Evolutionary conservation across 2,888 invertebrate genomes (phyloP), one percentile per base, ranked within the genome.

Genomic region (Trachelus troglodyta): DNA sequence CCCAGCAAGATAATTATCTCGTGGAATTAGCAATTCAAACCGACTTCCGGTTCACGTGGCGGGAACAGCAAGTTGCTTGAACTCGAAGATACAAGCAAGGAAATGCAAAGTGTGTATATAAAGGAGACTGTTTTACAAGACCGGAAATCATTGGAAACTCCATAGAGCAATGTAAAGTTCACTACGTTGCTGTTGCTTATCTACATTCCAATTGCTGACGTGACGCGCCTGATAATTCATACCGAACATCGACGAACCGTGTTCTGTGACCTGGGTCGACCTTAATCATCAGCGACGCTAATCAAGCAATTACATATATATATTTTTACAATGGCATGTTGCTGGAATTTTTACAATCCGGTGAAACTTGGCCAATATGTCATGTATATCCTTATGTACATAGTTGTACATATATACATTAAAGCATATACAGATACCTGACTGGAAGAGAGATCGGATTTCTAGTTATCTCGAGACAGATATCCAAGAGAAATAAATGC

Each of bases 1-100:
- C 37, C 74, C 76, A 78, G 81, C 77, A 83, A 85, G 85, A 88
- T 87, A 89, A 86, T 77, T 83, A 88, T 86, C 77, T 75, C 83
- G 11, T 71, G 71, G 31, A 33, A 90, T 89, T 90, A 89, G 87
- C 89, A 89, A 90, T 90, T 89, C 89, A 87, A 90, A 89, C 84
- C 85, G 37, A 85, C 87, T 90, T 90, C 90, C 90, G 89, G 89
- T 83, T 83, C 85, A 69, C 73, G 71, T 73, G 37, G 56, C 30
- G 68, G 69, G 56, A 56, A 56, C 56, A 56, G 56, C 56, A 56
- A 87, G 88, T 89, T 88, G 85, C 84, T 87, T 89, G 89, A 89
- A 88, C 88, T 82, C 56, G 9, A 23, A 23, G 56, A 56, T 56
- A 56, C 56, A 23, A 56, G 56, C 56, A 23, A 56, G 23, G 56